A percentile compares a stretch with the other conserved stretches of the same genome.
Conservation (phyloP, 92 coral and sea anemone species). For the Plumapathes pennacea region DNA sequence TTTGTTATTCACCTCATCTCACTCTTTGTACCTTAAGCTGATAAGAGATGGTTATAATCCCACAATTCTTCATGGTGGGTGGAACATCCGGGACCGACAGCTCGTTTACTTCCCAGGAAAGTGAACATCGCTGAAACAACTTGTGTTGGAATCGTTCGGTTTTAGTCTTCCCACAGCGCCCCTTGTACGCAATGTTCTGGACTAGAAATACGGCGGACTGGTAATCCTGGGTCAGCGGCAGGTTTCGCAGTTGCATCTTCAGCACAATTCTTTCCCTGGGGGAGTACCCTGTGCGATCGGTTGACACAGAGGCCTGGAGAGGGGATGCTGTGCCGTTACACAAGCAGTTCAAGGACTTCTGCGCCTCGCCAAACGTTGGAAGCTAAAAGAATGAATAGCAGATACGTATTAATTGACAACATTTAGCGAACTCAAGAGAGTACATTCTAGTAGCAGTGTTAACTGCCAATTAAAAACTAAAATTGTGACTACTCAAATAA, state of each 20-base stretch:
- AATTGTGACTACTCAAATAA: too few relatives aligned
- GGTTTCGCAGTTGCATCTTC: constrained; percentile 60
- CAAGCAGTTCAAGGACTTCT: constrained; percentile 70
- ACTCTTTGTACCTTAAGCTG: constrained; percentile 63
- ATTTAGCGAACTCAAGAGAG: too few relatives aligned
- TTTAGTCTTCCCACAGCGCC: constrained; percentile 63
- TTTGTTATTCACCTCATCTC: neutral
- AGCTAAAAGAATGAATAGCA: constrained; percentile 20
- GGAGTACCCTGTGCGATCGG: constrained; percentile 76
- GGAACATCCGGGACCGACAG: constrained; percentile 85
- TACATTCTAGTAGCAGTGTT: too few relatives aligned
- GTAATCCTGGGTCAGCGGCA: constrained; percentile 65
- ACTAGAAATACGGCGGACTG: constrained; percentile 57
- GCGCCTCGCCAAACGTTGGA: constrained; percentile 82
- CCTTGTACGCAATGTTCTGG: constrained; percentile 62
- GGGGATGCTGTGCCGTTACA: constrained; percentile 77
- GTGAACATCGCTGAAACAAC: constrained; percentile 61
- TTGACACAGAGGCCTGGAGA: constrained; percentile 51
- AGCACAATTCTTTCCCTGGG: constrained; percentile 65
- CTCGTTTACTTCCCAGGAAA: constrained; percentile 65
- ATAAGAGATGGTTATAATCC: constrained; percentile 74
- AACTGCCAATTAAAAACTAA: too few relatives aligned
- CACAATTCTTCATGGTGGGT: constrained; percentile 83
- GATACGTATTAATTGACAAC: too few relatives aligned
- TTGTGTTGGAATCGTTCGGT: constrained; percentile 54